Evolutionary conservation across 2,113 vertebrate species (phyloP), one percentile per base, ranked within the genome.

Genomic region (Corythoichthys haematopterus): DNA sequence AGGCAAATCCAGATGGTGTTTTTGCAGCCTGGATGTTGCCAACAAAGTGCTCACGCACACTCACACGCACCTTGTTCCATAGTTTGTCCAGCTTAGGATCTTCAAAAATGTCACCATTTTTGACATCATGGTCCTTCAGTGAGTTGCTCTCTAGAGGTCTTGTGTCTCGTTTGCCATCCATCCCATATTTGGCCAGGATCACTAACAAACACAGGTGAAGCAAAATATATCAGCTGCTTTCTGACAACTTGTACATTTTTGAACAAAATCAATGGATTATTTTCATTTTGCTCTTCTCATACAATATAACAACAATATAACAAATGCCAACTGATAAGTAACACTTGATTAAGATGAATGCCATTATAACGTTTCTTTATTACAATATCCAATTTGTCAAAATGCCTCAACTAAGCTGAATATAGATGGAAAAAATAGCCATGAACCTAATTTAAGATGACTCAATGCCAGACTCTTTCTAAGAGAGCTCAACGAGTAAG

Each of bases 11-110:
- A n/a, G 37, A 59, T 40, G 15, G 37, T 61, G 16, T 61, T 40
- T 28, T 61, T 50, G 14, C 57, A n/a, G 40, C 13, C 45, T 48
- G 62, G 37, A 43, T 11, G 11, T 55, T 52, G 13, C 36, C 37
- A 37, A 13, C 3, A 59, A 59, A 64, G 64, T 2, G 33, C 8
- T 6, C 48, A 51, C 13, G 15, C 51, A 52, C n/a, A 1, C 57
- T 28, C 2, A 62, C 4, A 46, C 75, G 76, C 71, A 97, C 97
- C 93, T 96, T 97, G 87, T 94, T 97, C 97, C 97, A 99, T 45
- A 99, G 84, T 80, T 98, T 98, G 75, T 97, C 94, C 77, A 99
- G 88, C 71, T 93, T 88, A 47, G 97, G 97, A 78, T 99, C 97
- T 3, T 93, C 94, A 72, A 98, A 92, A 0, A 74, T 68, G 58